phyloP scores from a whole-genome alignment of 2,888 invertebrate species.

The Philereme vetulata region DNA sequence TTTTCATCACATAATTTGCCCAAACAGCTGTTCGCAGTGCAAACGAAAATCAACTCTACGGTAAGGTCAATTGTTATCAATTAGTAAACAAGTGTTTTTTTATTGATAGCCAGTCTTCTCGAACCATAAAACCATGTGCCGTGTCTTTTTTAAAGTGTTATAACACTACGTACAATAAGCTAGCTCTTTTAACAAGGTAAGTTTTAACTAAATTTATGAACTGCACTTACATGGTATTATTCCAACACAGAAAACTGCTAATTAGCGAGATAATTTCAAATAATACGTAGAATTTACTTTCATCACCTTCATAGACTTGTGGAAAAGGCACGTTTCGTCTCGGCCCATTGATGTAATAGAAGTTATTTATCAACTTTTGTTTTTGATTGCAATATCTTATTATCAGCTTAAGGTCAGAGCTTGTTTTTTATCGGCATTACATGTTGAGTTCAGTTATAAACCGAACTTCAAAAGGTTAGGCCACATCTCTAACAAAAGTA shows the following conservation, averaged over 20 bases:
- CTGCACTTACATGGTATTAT: not conserved
- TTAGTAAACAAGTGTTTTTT: conserved; percentile 22
- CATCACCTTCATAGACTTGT: not conserved
- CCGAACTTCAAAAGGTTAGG: conserved; percentile 38
- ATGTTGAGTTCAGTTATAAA: conserved; percentile 48
- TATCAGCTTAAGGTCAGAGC: conserved; percentile 65
- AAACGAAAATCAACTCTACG: conserved; percentile 61
- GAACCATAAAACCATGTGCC: conserved; percentile 10
- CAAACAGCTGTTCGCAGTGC: conserved; percentile 44
- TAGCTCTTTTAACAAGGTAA: not conserved
- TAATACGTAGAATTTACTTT: not conserved
- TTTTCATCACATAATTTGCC: conserved; percentile 43
- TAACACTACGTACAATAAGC: not conserved
- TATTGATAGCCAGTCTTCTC: conserved; percentile 4
- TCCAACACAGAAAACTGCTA: not conserved
- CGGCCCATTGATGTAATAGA: conserved; percentile 36
- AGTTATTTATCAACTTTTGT: conserved; percentile 57
- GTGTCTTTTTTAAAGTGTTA: not conserved
- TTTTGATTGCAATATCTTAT: conserved; percentile 68
- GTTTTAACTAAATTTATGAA: not conserved
- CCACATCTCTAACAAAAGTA: conserved; percentile 25
- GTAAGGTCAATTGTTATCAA: conserved; percentile 50
- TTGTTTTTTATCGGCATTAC: conserved; percentile 44
- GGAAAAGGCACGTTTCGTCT: conserved; percentile 25
- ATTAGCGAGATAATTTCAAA: not conserved